A percentile compares a stretch with the other conserved stretches of the same genome.
Conservation (phyloP, 2,888 invertebrate genomes). For the Gastracanthus pulcherrimus region DNA sequence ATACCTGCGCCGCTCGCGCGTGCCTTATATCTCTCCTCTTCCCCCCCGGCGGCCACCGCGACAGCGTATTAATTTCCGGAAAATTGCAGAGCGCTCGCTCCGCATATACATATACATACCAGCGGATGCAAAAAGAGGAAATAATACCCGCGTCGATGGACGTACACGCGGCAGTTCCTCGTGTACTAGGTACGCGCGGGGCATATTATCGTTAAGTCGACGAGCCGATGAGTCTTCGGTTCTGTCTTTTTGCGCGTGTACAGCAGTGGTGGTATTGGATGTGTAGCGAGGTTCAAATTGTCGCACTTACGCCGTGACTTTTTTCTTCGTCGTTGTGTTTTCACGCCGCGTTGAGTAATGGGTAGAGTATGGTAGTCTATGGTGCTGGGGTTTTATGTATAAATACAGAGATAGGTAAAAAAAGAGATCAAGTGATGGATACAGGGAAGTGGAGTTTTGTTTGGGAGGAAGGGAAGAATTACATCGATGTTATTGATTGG, state of each 20-base stretch:
- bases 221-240: neutral
- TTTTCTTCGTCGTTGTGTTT: neutral
- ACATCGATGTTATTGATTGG: too few relatives aligned
- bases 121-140: neutral
- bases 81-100: constrained; percentile 46
- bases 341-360: constrained; percentile 1
- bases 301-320: constrained; percentile 10
- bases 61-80: constrained; percentile 57
- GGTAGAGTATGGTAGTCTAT: too few relatives aligned
- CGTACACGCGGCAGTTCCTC: too few relatives aligned
- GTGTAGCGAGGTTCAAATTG: constrained; percentile 42
- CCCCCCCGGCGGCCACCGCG: neutral
- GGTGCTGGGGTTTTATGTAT: neutral
- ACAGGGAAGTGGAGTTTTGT: neutral
- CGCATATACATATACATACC: neutral
- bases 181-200: too few relatives aligned
- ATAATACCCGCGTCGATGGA: neutral
- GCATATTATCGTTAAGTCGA: constrained; percentile 32
- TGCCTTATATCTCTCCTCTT: neutral
- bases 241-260: neutral
- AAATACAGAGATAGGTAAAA: neutral
- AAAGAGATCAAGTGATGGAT: neutral
- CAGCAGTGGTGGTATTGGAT: too few relatives aligned
- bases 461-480: too few relatives aligned
- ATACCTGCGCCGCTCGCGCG: neutral